These are phyloP conservation scores for Mythimna albipuncta DNA, from an alignment of 2,888 invertebrate species.

Conservation along the genomic window DNA sequence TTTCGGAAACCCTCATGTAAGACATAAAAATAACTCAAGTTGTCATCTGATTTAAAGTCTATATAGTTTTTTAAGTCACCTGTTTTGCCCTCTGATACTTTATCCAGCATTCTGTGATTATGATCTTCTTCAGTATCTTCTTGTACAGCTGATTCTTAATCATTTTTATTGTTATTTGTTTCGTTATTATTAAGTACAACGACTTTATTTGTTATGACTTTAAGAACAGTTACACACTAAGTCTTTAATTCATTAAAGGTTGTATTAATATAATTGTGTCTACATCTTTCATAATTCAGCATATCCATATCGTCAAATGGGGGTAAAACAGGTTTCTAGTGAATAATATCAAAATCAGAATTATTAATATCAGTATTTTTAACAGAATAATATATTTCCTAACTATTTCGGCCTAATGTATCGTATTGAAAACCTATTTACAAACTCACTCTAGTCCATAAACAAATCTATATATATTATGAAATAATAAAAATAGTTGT, in stretches of 20 bases:
- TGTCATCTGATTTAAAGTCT: slow-evolving; percentile 82
- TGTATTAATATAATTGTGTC: slow-evolving; percentile 22
- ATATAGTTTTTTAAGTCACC: slow-evolving; percentile 33
- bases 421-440: slow-evolving; percentile 48
- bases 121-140: not conserved
- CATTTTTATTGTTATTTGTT: not conserved
- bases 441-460: slow-evolving; percentile 62
- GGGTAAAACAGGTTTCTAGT: slow-evolving; percentile 43
- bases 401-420: slow-evolving; percentile 44
- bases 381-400: slow-evolving; percentile 42
- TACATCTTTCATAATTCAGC: slow-evolving; percentile 15
- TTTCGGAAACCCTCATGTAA: slow-evolving; percentile 87
- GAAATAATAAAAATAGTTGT: slow-evolving; percentile 31
- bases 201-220: not conserved
- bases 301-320: slow-evolving; percentile 23
- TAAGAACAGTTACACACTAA: not conserved
- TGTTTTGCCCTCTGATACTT: slow-evolving; percentile 41
- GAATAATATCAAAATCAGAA: slow-evolving; percentile 44
- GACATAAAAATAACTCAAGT: slow-evolving; percentile 85
- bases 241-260: slow-evolving; percentile 13
- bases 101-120: slow-evolving; percentile 18
- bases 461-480: slow-evolving; percentile 23
- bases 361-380: slow-evolving; percentile 63
- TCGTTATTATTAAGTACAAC: not conserved
- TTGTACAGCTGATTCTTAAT: not conserved